Conservation (phyloP, 2,113 vertebrate species). For the Calidris pugnax region DNA sequence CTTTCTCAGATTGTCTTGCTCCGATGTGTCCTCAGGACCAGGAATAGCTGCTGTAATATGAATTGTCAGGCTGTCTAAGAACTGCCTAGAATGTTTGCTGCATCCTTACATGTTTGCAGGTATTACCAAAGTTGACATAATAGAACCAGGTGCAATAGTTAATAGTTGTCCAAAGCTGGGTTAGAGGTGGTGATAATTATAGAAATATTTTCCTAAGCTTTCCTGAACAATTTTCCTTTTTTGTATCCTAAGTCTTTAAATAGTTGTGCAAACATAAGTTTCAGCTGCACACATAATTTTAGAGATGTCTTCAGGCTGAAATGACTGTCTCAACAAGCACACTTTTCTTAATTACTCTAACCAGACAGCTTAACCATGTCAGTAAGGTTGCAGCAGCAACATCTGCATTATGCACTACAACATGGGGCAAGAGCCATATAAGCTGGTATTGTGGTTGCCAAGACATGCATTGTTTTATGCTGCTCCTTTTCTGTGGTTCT, state of each 20-base stretch:
- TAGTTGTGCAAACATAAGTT: background rate
- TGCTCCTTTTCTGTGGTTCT: background rate
- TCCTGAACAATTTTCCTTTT: background rate
- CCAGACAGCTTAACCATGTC: background rate
- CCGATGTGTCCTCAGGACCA: background rate
- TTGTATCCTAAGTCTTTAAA: background rate
- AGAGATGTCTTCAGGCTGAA: background rate
- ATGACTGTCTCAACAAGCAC: background rate
- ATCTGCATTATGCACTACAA: background rate
- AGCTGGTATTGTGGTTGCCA: background rate
- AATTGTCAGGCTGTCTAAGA: background rate
- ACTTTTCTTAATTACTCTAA: background rate
- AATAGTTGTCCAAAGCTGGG: background rate
- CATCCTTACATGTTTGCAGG: background rate
- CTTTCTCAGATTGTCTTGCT: background rate
- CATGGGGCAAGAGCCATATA: background rate
- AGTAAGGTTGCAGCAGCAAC: background rate
- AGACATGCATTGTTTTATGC: accelerated
- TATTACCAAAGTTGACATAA: background rate
- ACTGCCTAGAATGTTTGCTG: background rate
- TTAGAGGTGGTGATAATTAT: background rate
- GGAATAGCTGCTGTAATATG: background rate
- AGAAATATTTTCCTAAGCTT: background rate
- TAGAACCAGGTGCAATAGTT: background rate
- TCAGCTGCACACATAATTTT: background rate